These are phyloP conservation scores for Picathartes gymnocephalus DNA, from an alignment of 2,113 vertebrate species.

Conservation along the genomic window DNA sequence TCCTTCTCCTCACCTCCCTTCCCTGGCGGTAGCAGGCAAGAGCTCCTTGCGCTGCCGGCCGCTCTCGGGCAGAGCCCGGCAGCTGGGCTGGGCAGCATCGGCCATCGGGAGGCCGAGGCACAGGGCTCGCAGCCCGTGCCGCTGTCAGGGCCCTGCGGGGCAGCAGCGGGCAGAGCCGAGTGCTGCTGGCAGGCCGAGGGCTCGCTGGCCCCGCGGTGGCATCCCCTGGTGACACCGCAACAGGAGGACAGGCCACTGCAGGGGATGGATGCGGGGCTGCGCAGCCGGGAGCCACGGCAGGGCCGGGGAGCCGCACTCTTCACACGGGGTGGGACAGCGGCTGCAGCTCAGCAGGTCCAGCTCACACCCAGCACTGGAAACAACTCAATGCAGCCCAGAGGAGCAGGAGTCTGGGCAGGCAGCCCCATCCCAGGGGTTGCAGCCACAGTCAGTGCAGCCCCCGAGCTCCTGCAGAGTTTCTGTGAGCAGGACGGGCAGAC, in stretches of 20 bases:
- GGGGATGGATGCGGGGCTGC: fast-evolving
- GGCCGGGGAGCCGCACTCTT: background rate
- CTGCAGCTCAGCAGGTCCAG: background rate
- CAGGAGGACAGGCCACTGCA: background rate
- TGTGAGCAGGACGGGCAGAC: background rate
- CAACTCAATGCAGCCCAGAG: background rate
- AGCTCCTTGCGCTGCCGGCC: fast-evolving
- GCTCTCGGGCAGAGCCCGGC: background rate
- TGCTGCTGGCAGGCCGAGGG: background rate
- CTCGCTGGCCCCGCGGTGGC: fast-evolving
- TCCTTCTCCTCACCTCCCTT: background rate
- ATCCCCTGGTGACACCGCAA: background rate
- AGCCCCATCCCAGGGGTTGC: background rate
- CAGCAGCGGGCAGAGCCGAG: background rate
- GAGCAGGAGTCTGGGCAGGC: background rate
- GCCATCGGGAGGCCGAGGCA: background rate
- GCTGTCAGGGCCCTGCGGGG: background rate
- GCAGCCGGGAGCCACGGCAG: background rate
- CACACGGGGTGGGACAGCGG: fast-evolving
- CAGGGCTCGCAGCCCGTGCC: background rate
- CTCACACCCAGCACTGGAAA: background rate
- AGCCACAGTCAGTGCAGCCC: background rate
- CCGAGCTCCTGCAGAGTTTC: background rate
- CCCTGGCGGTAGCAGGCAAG: background rate
- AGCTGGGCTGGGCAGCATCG: background rate